phyloP scores from a whole-genome alignment of 2,113 vertebrate genomes.

The Abramis brama region DNA sequence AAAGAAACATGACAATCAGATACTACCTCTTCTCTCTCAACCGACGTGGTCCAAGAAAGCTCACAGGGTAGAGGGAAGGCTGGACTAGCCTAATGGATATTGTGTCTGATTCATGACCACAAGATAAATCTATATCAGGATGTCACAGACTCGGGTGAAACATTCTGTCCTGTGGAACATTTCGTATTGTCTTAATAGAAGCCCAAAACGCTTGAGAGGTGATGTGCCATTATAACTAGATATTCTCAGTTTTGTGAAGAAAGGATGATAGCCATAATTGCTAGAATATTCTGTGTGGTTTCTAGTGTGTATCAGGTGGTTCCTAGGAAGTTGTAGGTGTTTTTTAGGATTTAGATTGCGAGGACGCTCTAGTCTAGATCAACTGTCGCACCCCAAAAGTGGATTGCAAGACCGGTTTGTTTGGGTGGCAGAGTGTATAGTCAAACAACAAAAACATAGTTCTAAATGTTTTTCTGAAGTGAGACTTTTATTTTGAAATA shows the following conservation, averaged over 20 bases:
- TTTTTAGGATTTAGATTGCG: not conserved
- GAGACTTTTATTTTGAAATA: too few species aligned
- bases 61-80: not conserved
- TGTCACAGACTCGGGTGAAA: conserved; percentile 10
- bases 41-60: not conserved
- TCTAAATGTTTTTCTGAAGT: too few species aligned
- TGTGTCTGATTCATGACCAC: conserved; percentile 30
- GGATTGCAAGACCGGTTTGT: too few species aligned
- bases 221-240: not conserved
- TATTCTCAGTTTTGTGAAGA: not conserved
- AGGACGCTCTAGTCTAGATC: not conserved
- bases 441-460: too few species aligned
- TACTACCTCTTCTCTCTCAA: not conserved
- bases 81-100: conserved; percentile 13
- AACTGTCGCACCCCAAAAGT: too few species aligned
- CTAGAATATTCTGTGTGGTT: not conserved
- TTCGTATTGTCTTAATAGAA: not conserved
- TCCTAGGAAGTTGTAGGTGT: not conserved
- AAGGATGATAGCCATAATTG: not conserved
- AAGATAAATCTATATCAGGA: conserved; percentile 14
- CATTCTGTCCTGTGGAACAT: conserved; percentile 29
- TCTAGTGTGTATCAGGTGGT: not conserved
- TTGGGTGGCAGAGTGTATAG: too few species aligned
- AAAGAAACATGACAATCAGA: conserved; percentile 33
- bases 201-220: not conserved